phyloP scores from a whole-genome alignment of 1,140 invertebrate genomes.

The Nylanderia fulva region DNA sequence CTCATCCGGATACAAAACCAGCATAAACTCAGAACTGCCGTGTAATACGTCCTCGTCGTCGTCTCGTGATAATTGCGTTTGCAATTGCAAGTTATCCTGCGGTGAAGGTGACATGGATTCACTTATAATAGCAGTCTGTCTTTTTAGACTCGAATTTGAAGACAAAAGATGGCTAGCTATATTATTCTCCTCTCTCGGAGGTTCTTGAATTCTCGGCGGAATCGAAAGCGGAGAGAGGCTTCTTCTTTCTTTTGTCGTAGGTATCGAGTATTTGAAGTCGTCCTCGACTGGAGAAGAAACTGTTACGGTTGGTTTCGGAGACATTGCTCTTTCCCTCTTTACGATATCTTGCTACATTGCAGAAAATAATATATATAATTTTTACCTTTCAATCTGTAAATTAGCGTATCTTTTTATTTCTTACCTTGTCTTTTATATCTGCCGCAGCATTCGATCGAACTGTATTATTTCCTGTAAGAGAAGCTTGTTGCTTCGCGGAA shows the following conservation, averaged over 20 bases:
- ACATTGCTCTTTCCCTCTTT: slow-evolving; percentile 44
- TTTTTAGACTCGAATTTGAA: slow-evolving; percentile 37
- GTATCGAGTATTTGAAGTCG: slow-evolving; percentile 37
- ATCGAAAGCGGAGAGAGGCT: slow-evolving; percentile 70
- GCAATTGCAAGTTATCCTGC: slow-evolving; percentile 5
- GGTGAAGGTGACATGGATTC: slow-evolving; percentile 30
- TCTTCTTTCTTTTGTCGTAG: slow-evolving; percentile 51
- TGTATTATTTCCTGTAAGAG: slow-evolving; percentile 30
- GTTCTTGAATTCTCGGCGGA: slow-evolving; percentile 59
- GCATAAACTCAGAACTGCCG: slow-evolving; percentile 92
- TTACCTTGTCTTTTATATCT: not conserved
- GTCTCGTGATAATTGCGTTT: slow-evolving; percentile 57
- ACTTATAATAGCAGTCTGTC: slow-evolving; percentile 37
- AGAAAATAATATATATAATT: not conserved
- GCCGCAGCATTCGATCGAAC: slow-evolving; percentile 8
- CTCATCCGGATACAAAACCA: slow-evolving; percentile 90
- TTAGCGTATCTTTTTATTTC: not conserved
- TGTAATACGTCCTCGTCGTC: slow-evolving; percentile 80
- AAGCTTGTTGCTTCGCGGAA: slow-evolving; percentile 45
- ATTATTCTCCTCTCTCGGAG: slow-evolving; percentile 23
- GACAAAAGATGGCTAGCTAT: not conserved
- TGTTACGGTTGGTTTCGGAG: slow-evolving; percentile 9
- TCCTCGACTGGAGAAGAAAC: slow-evolving; percentile 49
- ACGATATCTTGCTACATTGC: not conserved
- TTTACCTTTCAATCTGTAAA: not conserved